Evolutionary conservation across 1,140 invertebrate genomes (phyloP), one percentile per base, ranked within the genome.

Genomic region (Heliconius himera): DNA sequence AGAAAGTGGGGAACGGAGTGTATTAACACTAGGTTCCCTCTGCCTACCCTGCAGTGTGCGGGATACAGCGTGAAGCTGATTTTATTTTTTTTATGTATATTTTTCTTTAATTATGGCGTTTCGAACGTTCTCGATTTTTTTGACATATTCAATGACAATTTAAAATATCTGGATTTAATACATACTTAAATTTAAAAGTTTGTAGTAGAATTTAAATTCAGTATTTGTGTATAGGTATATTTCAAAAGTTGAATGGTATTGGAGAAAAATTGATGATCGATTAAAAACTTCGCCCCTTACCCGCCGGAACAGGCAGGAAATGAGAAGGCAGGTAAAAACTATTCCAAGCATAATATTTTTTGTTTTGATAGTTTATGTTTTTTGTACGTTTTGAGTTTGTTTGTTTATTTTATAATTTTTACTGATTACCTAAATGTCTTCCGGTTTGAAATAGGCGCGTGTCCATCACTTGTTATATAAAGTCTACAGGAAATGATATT

Each of bases 241-340:
- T 51, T 66, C 26, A 26, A 29, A 66, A 26, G 60, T 26, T 18
- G 11, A 16, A 29, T 29, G 20, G 20, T 66, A 66, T 66, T n/a
- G 56, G 26, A 26, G 26, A 26, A 66, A 66, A 29, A 29, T 4
- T 66, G 22, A 66, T 29, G 60, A 66, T 66, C 60, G 26, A 66
- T 66, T 26, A 29, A 26, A 29, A 16, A 29, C 54, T 9, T 56
- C 26, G 22, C 11, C n/a, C 26, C 60, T 66, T 66, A 66, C 26
- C 26, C 16, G 26, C 11, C 22, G 4, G 22, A 29, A 66, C 11
- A 5, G 9, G 26, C 60, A 26, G 13, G 60, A 66, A 66, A 66
- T 66, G 60, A 66, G 60, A 66, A 29, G 26, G 60, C 60, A 66
- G 60, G 60, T 66, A 66, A 22, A 56, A 66, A 66, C 22, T 66